These are phyloP conservation scores for Nomada flava DNA, from an alignment of 2,888 invertebrate species.

Conservation along the genomic window DNA sequence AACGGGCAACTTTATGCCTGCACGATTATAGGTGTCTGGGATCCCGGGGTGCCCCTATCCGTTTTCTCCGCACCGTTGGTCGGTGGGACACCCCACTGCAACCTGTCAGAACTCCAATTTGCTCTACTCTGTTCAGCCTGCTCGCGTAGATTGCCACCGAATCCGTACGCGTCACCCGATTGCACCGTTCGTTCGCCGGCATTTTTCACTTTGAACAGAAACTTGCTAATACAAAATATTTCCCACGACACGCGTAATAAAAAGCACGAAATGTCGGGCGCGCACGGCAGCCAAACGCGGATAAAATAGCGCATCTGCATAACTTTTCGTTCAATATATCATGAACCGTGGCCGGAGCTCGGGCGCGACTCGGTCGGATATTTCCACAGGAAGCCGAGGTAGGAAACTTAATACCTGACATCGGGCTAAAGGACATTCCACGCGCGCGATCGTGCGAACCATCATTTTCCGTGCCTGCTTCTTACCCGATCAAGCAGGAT, in stretches of 20 bases:
- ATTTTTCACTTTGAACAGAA: too few species aligned
- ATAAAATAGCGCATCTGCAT: constrained; percentile 39
- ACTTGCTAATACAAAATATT: too few species aligned
- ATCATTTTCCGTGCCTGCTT: constrained; percentile 34
- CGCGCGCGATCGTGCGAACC: constrained; percentile 73
- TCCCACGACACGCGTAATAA: too few species aligned
- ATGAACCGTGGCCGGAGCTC: constrained; percentile 33
- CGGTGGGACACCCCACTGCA: constrained; percentile 69
- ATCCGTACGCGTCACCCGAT: background rate
- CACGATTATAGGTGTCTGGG: constrained; percentile 66
- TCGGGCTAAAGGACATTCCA: constrained; percentile 37
- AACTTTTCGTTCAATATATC: constrained; percentile 62
- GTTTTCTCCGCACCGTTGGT: constrained; percentile 65
- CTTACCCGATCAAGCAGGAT: background rate
- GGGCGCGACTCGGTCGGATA: constrained; percentile 16
- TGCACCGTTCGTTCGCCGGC: background rate
- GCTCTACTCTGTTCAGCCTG: constrained; percentile 60
- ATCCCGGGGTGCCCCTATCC: constrained; percentile 70
- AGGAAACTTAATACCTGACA: constrained; percentile 55
- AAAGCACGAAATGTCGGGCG: background rate
- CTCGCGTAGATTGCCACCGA: constrained; percentile 31
- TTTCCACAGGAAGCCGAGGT: constrained; percentile 53
- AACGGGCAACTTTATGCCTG: constrained; percentile 68
- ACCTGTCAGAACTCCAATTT: constrained; percentile 73
- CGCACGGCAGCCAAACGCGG: constrained; percentile 9